phyloP scores from a whole-genome alignment of 1,140 invertebrate genomes.

The Cardiocondyla obscurior region DNA sequence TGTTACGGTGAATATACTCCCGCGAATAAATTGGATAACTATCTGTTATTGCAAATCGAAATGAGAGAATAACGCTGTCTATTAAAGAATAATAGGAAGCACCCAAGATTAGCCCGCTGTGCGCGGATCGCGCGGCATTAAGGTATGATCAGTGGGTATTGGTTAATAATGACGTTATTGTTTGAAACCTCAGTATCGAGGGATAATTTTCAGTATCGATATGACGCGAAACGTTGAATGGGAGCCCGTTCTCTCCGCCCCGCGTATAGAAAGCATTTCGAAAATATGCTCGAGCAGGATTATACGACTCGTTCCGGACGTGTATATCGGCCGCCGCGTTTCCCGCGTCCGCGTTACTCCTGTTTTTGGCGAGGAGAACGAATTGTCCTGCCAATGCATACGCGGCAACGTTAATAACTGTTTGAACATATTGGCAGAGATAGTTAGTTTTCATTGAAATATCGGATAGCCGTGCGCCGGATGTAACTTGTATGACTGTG shows the following conservation, averaged over 20 bases:
- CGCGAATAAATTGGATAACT: neutral
- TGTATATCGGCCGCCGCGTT: no score
- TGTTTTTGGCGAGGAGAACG: conserved; percentile 47
- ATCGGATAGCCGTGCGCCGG: neutral
- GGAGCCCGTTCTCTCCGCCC: conserved; percentile 6
- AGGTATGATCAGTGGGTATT: neutral
- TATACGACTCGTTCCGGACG: conserved; percentile 26
- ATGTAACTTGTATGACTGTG: neutral
- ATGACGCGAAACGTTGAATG: conserved; percentile 38
- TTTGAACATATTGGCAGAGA: neutral
- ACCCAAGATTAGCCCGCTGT: neutral
- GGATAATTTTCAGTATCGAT: conserved; percentile 37
- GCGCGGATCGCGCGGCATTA: neutral
- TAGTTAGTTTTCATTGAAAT: conserved; percentile 19
- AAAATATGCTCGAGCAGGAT: conserved; percentile 43
- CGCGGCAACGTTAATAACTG: conserved; percentile 52
- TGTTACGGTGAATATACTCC: neutral
- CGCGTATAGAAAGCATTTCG: conserved; percentile 19
- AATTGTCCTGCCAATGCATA: conserved; percentile 47
- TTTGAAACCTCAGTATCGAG: neutral
- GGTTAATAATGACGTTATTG: conserved; percentile 7
- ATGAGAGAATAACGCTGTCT: neutral
- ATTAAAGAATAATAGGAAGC: neutral
- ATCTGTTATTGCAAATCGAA: neutral
- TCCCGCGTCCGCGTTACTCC: neutral